Evolutionary conservation across 2,888 invertebrate genomes (phyloP).

Genomic region (Epiperipatus broadwayi): DNA sequence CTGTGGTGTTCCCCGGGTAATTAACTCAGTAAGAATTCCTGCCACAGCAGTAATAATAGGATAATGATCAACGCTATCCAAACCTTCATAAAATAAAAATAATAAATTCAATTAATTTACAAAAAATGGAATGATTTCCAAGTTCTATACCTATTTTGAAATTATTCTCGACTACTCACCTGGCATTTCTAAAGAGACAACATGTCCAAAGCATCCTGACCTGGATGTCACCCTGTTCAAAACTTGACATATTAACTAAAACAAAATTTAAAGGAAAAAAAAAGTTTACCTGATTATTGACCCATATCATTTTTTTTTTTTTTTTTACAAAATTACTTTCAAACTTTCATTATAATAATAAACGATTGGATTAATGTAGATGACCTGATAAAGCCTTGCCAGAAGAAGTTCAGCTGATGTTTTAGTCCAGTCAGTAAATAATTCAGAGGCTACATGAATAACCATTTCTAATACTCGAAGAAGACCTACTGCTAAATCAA

Average conservation of each 20-base stretch:
- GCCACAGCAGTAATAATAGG: slow-evolving; percentile 44
- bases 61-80: slow-evolving; percentile 46
- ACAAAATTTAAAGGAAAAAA: slow-evolving; percentile 13
- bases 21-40: slow-evolving; percentile 43
- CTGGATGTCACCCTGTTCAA: slow-evolving; percentile 53
- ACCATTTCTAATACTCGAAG: slow-evolving; percentile 63
- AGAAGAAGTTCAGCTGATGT: slow-evolving; percentile 51
- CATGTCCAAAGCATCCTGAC: slow-evolving; percentile 45
- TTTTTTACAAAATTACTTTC: too few relatives aligned
- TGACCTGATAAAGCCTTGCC: slow-evolving; percentile 46
- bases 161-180: slow-evolving; percentile 18
- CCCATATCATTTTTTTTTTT: too few relatives aligned
- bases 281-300: not conserved
- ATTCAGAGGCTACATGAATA: slow-evolving; percentile 40
- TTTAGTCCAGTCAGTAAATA: slow-evolving; percentile 43
- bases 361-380: too few relatives aligned
- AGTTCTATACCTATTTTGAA: not conserved
- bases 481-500: slow-evolving; percentile 54
- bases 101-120: not conserved
- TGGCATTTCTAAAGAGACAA: slow-evolving; percentile 40
- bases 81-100: slow-evolving; percentile 26
- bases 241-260: slow-evolving; percentile 54
- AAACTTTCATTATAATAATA: too few relatives aligned
- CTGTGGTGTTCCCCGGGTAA: too few relatives aligned
- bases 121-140: not conserved